Conservation (phyloP, 2,888 invertebrate species). For the Ormyrus nitidulus region DNA sequence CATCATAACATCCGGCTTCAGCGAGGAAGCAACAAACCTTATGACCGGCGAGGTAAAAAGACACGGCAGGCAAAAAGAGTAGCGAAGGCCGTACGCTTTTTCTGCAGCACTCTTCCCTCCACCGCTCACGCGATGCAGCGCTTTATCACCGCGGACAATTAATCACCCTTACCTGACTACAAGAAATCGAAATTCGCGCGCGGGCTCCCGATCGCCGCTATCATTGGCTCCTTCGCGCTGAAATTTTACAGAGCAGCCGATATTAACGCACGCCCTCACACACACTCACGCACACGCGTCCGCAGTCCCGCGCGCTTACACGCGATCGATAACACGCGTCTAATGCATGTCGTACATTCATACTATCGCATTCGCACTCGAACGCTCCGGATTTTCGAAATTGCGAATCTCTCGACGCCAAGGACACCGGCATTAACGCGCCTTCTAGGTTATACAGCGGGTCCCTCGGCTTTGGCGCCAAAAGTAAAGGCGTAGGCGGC, state of each 20-base stretch:
- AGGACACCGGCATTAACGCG: not conserved
- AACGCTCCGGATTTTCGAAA: not conserved
- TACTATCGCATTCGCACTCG: not conserved
- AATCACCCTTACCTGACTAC: not conserved
- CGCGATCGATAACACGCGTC: not conserved
- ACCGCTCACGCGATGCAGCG: not conserved
- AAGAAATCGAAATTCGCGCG: constrained; percentile 29
- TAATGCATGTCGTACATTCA: no score
- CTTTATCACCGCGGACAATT: no score
- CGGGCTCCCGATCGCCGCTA: not conserved
- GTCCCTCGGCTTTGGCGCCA: not conserved
- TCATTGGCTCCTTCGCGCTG: constrained; percentile 26
- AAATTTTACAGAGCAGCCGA: constrained; percentile 30
- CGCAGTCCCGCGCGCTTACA: not conserved
- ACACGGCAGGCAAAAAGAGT: not conserved
- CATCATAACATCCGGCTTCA: not conserved
- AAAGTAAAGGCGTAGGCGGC: not conserved
- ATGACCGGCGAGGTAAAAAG: not conserved
- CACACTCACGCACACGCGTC: not conserved
- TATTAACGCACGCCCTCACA: constrained; percentile 46
- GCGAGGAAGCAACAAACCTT: constrained; percentile 17
- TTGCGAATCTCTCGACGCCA: constrained; percentile 26
- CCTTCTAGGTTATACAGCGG: not conserved
- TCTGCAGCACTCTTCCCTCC: not conserved
- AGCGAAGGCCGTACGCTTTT: constrained; percentile 35